Conservation (phyloP, 2,113 vertebrate genomes). For the Lasiurus borealis region DNA sequence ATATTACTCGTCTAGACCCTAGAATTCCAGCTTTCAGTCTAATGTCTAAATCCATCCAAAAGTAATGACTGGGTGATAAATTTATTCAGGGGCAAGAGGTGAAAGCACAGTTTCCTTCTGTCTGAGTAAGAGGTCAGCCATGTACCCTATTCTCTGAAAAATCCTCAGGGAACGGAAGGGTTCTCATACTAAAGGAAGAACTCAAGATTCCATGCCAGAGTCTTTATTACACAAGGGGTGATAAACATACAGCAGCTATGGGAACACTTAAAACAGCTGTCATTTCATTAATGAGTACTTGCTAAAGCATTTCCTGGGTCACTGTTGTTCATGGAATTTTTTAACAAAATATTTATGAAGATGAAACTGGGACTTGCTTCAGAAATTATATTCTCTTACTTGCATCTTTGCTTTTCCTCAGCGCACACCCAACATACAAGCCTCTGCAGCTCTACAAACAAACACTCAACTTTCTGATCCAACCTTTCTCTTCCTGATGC, state of each 20-base stretch:
- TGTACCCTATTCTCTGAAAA: conserved; percentile 65
- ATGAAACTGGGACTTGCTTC: conserved; percentile 31
- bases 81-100: background rate
- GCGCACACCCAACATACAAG: background rate
- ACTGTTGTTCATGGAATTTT: conserved; percentile 74
- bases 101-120: conserved; percentile 52
- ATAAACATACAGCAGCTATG: conserved; percentile 65
- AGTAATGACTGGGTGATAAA: background rate
- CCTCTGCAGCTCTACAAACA: background rate
- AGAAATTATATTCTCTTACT: background rate
- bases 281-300: conserved; percentile 73
- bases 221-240: conserved; percentile 55
- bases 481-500: background rate
- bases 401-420: background rate
- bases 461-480: background rate
- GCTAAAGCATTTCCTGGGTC: conserved; percentile 78
- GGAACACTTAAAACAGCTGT: conserved; percentile 75
- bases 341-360: conserved; percentile 68
- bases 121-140: conserved; percentile 71
- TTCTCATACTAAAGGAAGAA: conserved; percentile 60
- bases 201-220: conserved; percentile 58
- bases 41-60: background rate
- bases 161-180: conserved; percentile 28
- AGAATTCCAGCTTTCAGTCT: background rate
- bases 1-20: background rate